A percentile compares a stretch with the other conserved stretches of the same genome.
These are phyloP conservation scores for Oncorhynchus nerka DNA, from an alignment of 2,113 vertebrate species.

Conservation along the genomic window DNA sequence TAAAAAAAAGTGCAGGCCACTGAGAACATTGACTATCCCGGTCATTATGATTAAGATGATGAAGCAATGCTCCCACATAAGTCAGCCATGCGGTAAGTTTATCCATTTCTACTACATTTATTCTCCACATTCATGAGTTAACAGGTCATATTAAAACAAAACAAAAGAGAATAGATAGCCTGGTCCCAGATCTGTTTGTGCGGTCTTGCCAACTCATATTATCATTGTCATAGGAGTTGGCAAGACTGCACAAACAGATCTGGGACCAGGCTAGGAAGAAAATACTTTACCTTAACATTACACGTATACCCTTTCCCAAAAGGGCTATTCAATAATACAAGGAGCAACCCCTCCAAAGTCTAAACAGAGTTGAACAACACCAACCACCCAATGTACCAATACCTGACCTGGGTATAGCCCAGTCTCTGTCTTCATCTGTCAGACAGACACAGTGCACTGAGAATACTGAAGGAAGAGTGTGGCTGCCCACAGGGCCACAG, in stretches of 20 bases:
- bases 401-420: constrained; percentile 6
- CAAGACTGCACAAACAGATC: not conserved
- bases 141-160: constrained; percentile 26
- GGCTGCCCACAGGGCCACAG: constrained; percentile 16
- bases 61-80: constrained; percentile 39
- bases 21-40: constrained; percentile 11
- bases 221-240: not conserved
- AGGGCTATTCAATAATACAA: not conserved
- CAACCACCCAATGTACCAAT: not conserved
- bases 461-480: constrained; percentile 4
- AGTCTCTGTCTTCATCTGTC: not conserved
- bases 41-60: constrained; percentile 31
- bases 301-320: not conserved
- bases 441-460: not conserved
- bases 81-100: not conserved
- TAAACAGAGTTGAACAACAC: not conserved
- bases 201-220: not conserved
- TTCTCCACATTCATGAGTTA: constrained; percentile 34
- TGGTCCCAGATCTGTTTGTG: not conserved
- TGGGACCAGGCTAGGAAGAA: not conserved
- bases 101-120: constrained; percentile 24
- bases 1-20: constrained; percentile 35
- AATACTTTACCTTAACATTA: constrained; percentile 15
- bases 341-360: not conserved
- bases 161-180: constrained; percentile 32